Evolutionary conservation across 2,113 vertebrate species (phyloP), one percentile per base, ranked within the genome.

Genomic region (Melanocharis versteri): DNA sequence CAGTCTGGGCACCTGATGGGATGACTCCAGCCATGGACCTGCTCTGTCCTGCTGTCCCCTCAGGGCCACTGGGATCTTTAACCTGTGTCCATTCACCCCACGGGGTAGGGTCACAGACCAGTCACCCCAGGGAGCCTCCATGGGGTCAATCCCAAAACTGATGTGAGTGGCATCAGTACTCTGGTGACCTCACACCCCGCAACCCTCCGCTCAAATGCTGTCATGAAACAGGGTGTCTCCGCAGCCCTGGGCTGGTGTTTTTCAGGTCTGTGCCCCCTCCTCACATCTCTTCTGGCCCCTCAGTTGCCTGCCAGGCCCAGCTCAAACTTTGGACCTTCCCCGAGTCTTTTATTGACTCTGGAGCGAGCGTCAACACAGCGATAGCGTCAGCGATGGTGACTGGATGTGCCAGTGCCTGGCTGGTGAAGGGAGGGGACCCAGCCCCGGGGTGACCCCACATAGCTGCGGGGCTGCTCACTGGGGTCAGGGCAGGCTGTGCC

Each of bases 71-170:
- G 40, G 7, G 4, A 35, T 58, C 35, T 58, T 75, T 56, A 45
- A 76, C 48, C 47, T 0, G 0, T 0, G 8, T 56, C 30, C 27
- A 0, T 54, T 79, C 66, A 54, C 18, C 35, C 23, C 4, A 1
- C 0, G 0, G 21, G 15, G 51, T 7, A 31, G 0, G 0, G 79
- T 33, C 44, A 87, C 0, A 7, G 56, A 11, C 7, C 0, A 69
- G n/a, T 33, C 15, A 87, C 48, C 37, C n/a, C 1, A 2, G 24
- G 35, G 26, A 58, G 15, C 35, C 61, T 21, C 79, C 2, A 1
- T 2, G 2, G 66, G 13, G 15, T 64, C 8, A 5, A 14, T 75
- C 45, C 70, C 33, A 2, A 73, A 65, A 69, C 64, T 2, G 5
- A 5, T 7, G 15, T 0, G 1, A 73, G 64, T 24, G 61, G 15